Conservation (phyloP, 1,140 invertebrate species). For the Drosophila dunni region DNA sequence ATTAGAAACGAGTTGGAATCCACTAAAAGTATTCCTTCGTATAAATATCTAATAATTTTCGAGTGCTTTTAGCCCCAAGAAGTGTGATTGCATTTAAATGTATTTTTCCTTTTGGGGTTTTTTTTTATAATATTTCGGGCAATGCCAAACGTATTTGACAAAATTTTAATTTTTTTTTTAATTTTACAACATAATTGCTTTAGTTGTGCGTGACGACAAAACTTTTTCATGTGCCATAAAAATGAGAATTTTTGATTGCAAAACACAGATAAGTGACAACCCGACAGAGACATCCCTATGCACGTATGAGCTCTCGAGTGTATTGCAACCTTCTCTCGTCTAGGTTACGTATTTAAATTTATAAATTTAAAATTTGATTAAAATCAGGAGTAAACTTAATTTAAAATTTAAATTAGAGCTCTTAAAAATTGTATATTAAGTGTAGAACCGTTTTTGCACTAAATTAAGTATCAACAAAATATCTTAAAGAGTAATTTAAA, state of each 20-base stretch:
- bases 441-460: no score
- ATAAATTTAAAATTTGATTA: no score
- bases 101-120: not conserved
- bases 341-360: no score
- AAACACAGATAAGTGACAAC: not conserved
- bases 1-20: not conserved
- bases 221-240: slow-evolving; percentile 15
- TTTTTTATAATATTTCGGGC: not conserved
- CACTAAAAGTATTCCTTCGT: not conserved
- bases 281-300: not conserved
- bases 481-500: no score
- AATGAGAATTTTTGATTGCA: slow-evolving; percentile 7
- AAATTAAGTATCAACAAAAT: no score
- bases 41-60: not conserved
- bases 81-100: not conserved
- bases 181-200: not conserved
- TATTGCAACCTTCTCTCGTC: no score
- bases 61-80: not conserved
- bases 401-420: no score
- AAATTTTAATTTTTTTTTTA: not conserved
- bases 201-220: slow-evolving; percentile 12
- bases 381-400: no score
- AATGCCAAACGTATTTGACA: not conserved
- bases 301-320: no score
- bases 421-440: no score